These are phyloP conservation scores for Gallinago solitaria DNA, from an alignment of 2,797 vertebrate species.

Conservation along the genomic window DNA sequence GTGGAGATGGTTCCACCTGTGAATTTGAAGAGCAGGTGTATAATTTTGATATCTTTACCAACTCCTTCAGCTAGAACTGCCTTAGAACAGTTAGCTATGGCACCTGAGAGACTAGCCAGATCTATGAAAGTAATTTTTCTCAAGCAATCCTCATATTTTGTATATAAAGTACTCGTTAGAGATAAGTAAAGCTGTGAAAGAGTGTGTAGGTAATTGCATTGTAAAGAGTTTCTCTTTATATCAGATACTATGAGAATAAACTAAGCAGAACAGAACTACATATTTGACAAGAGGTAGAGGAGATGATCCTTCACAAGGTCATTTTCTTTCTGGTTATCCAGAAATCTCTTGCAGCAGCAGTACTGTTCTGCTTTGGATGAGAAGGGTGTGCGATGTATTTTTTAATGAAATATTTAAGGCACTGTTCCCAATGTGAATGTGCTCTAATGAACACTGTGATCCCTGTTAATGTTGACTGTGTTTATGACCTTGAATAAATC, in stretches of 20 bases:
- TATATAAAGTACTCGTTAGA: neutral
- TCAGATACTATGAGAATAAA: neutral
- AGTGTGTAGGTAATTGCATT: neutral
- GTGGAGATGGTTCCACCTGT: neutral
- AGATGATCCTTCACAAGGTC: neutral
- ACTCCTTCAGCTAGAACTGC: neutral
- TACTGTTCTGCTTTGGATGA: neutral
- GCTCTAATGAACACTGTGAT: neutral
- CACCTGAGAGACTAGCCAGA: neutral
- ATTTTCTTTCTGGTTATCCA: neutral
- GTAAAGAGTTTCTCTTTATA: neutral
- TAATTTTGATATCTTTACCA: neutral
- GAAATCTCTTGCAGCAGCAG: neutral
- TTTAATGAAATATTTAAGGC: neutral
- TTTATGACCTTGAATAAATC: neutral
- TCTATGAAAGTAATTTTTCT: neutral
- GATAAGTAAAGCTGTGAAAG: neutral
- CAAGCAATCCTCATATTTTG: neutral
- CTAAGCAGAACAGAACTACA: neutral
- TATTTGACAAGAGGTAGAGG: neutral
- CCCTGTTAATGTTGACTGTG: neutral
- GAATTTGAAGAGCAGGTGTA: neutral
- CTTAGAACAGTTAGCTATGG: neutral
- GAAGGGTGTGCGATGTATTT: neutral
- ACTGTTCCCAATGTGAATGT: neutral